A percentile compares a stretch with the other conserved stretches of the same genome.
Evolutionary conservation across 2,888 invertebrate genomes (phyloP).

Genomic region (Piscicola geometra): DNA sequence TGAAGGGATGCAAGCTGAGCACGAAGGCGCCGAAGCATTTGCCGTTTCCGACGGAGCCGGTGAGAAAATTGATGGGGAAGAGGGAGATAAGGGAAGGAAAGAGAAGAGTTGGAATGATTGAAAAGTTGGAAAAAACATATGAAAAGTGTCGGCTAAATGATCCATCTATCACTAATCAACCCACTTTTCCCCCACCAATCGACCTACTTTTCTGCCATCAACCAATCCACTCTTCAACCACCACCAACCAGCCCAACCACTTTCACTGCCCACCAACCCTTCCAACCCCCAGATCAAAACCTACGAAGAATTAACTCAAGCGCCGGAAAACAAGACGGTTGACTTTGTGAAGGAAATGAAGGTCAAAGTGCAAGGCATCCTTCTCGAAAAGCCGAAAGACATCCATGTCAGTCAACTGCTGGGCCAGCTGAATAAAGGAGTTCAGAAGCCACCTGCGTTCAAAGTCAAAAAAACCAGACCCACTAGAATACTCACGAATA

Average conservation of each 20-base stretch:
- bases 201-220: too few species aligned
- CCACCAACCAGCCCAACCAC: too few species aligned
- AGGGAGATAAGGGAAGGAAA: too few species aligned
- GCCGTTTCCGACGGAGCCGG: slow-evolving; percentile 19
- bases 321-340: not conserved
- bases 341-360: slow-evolving; percentile 8
- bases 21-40: slow-evolving; percentile 16
- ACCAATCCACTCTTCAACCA: too few species aligned
- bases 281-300: too few species aligned
- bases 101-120: not conserved
- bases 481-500: slow-evolving; percentile 4
- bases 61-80: not conserved
- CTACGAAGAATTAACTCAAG: slow-evolving; percentile 25
- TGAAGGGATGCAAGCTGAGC: slow-evolving; percentile 8
- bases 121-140: not conserved
- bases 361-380: slow-evolving; percentile 9
- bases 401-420: slow-evolving; percentile 16
- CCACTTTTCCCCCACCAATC: too few species aligned
- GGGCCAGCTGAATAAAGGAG: not conserved
- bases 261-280: too few species aligned
- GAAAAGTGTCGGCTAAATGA: too few species aligned
- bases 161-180: too few species aligned
- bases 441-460: not conserved
- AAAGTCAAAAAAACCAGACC: slow-evolving; percentile 26
- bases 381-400: slow-evolving; percentile 23